These are phyloP conservation scores for Pseudorectes ferrugineus DNA, from an alignment of 2,113 vertebrate genomes.

Conservation along the genomic window DNA sequence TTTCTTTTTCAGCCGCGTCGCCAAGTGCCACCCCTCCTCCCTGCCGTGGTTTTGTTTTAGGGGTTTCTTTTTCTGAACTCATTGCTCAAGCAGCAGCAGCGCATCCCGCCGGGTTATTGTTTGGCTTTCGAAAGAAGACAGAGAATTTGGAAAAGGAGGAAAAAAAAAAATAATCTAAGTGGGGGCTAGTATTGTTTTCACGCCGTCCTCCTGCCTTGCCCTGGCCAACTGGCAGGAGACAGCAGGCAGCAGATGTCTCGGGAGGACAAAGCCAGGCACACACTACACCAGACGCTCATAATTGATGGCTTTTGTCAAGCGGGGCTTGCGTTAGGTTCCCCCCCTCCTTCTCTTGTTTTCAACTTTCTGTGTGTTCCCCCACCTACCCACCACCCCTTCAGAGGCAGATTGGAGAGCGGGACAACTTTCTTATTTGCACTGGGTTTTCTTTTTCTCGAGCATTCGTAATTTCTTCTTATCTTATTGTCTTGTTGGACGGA, in stretches of 20 bases:
- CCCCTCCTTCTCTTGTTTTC: neutral
- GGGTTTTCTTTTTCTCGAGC: neutral
- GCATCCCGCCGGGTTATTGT: neutral
- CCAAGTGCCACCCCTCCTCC: neutral
- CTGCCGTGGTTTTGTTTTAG: neutral
- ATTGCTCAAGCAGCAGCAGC: neutral
- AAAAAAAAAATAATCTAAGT: constrained; percentile 13
- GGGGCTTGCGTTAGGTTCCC: neutral
- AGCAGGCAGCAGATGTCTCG: constrained; percentile 84
- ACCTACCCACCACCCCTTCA: neutral
- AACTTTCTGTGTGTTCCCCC: neutral
- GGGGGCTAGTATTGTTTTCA: constrained; percentile 58
- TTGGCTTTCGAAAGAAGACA: constrained; percentile 56
- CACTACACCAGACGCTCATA: constrained; percentile 60
- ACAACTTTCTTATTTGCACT: constrained; percentile 70
- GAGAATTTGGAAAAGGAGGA: neutral
- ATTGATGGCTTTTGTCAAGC: constrained; percentile 68
- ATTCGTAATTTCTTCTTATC: neutral
- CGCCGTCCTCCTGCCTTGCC: constrained; percentile 36
- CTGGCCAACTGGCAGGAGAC: constrained; percentile 71
- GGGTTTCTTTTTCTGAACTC: constrained; percentile 24
- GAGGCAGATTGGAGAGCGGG: constrained; percentile 41
- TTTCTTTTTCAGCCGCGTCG: constrained; percentile 60
- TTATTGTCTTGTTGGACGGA: neutral
- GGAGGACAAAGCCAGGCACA: constrained; percentile 81